phyloP scores from a whole-genome alignment of 2,888 invertebrate genomes.

The Sylvicola cinctus region DNA sequence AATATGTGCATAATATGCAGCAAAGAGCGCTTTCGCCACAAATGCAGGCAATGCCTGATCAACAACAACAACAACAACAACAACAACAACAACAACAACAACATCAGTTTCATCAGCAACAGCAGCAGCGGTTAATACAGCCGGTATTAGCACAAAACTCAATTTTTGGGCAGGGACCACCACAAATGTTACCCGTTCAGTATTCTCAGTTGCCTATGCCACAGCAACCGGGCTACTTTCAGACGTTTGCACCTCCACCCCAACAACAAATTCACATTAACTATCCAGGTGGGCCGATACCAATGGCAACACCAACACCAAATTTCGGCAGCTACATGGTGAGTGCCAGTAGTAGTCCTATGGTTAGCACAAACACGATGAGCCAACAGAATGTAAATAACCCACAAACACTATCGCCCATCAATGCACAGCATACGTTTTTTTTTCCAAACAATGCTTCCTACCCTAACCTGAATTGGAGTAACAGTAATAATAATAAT shows the following conservation, averaged over 20 bases:
- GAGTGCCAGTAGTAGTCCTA: slow-evolving; percentile 5
- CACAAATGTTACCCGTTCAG: slow-evolving; percentile 23
- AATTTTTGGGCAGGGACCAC: neutral
- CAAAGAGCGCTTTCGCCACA: slow-evolving; percentile 8
- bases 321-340: slow-evolving; percentile 6
- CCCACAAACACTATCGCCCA: too few relatives aligned
- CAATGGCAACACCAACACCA: slow-evolving; percentile 6
- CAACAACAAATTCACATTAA: slow-evolving; percentile 2
- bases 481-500: too few relatives aligned
- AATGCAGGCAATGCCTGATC: slow-evolving; percentile 10
- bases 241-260: slow-evolving; percentile 2
- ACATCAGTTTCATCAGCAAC: neutral
- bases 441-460: too few relatives aligned
- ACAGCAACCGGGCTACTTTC: slow-evolving; percentile 17
- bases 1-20: neutral
- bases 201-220: slow-evolving; percentile 23
- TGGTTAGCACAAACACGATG: slow-evolving; percentile 1
- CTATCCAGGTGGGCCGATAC: slow-evolving; percentile 10
- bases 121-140: too few relatives aligned
- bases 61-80: slow-evolving; percentile 8
- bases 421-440: too few relatives aligned
- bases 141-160: neutral
- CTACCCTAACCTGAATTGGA: too few relatives aligned
- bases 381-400: too few relatives aligned
- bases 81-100: slow-evolving; percentile 11